phyloP scores from a whole-genome alignment of 2,797 vertebrate genomes.

The Glossophaga mutica region DNA sequence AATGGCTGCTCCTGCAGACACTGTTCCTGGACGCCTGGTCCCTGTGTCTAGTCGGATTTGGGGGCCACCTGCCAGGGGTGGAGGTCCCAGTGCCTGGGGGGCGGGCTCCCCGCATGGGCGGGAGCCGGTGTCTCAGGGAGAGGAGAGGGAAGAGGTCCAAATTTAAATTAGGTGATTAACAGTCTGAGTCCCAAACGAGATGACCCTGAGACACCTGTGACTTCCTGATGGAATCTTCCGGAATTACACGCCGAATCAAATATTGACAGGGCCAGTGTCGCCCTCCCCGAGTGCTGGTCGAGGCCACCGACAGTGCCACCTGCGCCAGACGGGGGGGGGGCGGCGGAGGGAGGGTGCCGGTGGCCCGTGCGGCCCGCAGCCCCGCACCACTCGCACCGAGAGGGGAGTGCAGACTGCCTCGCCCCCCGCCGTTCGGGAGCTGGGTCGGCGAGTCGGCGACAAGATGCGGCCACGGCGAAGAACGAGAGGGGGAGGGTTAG shows the following conservation, averaged over 20 bases:
- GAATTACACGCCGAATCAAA: fast-evolving
- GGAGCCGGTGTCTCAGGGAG: fast-evolving
- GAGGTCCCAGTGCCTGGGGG: neutral
- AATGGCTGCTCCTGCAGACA: neutral
- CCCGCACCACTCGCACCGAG: fast-evolving
- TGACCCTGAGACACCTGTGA: fast-evolving
- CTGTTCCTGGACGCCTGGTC: fast-evolving
- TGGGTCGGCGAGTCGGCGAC: neutral
- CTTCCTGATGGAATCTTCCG: neutral
- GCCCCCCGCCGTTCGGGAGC: neutral
- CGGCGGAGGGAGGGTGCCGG: neutral
- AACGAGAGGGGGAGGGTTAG: fast-evolving
- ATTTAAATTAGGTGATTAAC: fast-evolving
- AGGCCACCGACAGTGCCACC: neutral
- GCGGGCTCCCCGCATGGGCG: neutral
- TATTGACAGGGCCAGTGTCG: neutral
- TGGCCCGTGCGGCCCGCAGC: neutral
- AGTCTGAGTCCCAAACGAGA: fast-evolving
- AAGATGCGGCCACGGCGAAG: fast-evolving
- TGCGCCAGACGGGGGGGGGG: neutral
- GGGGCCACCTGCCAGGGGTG: neutral
- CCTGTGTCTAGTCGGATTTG: fast-evolving
- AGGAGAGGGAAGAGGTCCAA: fast-evolving
- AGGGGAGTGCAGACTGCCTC: neutral
- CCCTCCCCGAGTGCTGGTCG: fast-evolving